A percentile compares a stretch with the other conserved stretches of the same genome.
Evolutionary conservation across 2,113 vertebrate genomes (phyloP).

Genomic region (Eupsittula cactorum): DNA sequence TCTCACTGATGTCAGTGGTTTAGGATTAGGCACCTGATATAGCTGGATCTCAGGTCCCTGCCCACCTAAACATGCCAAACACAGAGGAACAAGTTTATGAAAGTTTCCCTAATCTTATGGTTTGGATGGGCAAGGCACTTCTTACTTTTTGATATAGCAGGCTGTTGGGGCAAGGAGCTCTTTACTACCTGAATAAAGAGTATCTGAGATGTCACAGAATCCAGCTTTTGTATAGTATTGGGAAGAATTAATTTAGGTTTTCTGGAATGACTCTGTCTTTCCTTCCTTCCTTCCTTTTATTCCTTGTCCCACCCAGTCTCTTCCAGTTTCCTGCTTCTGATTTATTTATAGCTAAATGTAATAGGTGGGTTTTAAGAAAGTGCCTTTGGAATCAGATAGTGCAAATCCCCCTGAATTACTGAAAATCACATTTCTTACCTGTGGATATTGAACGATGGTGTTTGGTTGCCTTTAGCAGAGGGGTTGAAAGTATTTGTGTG

Average conservation of each 20-base stretch:
- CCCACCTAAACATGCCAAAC: neutral
- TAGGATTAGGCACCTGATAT: neutral
- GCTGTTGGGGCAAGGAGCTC: neutral
- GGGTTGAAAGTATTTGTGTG: neutral
- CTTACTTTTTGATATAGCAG: neutral
- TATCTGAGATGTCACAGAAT: neutral
- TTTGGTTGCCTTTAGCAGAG: neutral
- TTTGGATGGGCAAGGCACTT: neutral
- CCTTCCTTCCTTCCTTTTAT: neutral
- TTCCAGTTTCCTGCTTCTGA: slow-evolving; percentile 25
- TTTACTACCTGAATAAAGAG: neutral
- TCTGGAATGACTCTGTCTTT: neutral
- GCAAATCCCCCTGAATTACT: neutral
- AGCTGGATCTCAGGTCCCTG: neutral
- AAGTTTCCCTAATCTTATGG: neutral
- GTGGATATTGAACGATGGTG: neutral
- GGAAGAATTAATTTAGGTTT: neutral
- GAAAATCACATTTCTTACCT: neutral
- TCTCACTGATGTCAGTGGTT: neutral
- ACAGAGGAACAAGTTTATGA: neutral
- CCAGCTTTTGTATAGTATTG: neutral
- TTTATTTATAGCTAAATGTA: neutral
- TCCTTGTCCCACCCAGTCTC: neutral
- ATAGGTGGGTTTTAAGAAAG: neutral
- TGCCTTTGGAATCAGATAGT: accelerated